A percentile compares a stretch with the other conserved stretches of the same genome.
phyloP scores from a whole-genome alignment of 2,888 invertebrate genomes.

The Dryadula phaetusa region DNA sequence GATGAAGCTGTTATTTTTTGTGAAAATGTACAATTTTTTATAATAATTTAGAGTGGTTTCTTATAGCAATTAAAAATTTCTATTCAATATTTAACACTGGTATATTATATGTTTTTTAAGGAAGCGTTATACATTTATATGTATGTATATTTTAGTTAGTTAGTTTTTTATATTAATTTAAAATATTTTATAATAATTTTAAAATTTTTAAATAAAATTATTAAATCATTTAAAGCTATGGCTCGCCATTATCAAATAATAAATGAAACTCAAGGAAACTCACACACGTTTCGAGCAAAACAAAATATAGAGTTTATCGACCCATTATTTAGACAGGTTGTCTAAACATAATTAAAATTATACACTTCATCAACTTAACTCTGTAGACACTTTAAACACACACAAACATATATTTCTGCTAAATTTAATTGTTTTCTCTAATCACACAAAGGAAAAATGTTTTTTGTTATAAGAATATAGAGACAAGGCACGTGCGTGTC shows the following conservation, averaged over 20 bases:
- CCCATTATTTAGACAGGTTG: slow-evolving; percentile 22
- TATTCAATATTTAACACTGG: too few relatives aligned
- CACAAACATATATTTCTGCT: neutral
- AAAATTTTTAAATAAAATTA: neutral
- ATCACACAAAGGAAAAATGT: neutral
- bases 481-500: slow-evolving; percentile 13
- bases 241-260: neutral
- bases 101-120: too few relatives aligned
- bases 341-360: neutral
- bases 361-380: neutral
- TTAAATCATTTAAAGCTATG: slow-evolving; percentile 1
- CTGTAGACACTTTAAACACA: neutral
- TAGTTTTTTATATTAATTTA: too few relatives aligned
- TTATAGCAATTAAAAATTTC: too few relatives aligned
- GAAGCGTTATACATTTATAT: too few relatives aligned
- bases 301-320: slow-evolving; percentile 19
- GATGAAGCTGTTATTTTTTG: neutral
- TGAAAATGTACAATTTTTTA: neutral
- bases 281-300: slow-evolving; percentile 18
- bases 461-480: neutral
- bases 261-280: slow-evolving; percentile 33
- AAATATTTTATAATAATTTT: neutral
- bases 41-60: too few relatives aligned
- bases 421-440: neutral
- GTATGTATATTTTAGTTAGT: too few relatives aligned